A percentile compares a stretch with the other conserved stretches of the same genome.
These are phyloP conservation scores for Anarrhichthys ocellatus DNA, from an alignment of 2,113 vertebrate genomes.

Conservation along the genomic window DNA sequence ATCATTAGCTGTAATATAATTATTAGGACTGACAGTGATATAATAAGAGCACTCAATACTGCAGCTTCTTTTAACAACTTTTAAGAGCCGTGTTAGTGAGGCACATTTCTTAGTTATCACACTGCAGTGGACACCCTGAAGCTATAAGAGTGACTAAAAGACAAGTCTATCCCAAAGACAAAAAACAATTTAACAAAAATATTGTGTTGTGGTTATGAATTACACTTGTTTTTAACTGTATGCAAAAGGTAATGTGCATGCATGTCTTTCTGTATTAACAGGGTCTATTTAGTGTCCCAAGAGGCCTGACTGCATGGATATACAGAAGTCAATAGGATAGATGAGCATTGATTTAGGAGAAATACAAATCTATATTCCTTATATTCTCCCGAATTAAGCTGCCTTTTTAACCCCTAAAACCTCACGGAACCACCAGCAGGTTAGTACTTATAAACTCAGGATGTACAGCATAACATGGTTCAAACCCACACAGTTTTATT, in stretches of 20 bases:
- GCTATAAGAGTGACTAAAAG: neutral
- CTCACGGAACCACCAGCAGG: neutral
- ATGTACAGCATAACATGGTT: neutral
- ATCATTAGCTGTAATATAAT: neutral
- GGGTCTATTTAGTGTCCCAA: neutral
- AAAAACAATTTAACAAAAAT: conserved; percentile 40
- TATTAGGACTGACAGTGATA: neutral
- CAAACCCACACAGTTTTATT: neutral
- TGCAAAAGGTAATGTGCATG: neutral
- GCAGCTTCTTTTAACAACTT: neutral
- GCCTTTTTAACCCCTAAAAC: neutral
- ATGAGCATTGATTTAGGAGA: conserved; percentile 12
- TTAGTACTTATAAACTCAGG: neutral
- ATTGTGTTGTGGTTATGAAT: conserved; percentile 20
- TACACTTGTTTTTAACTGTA: conserved; percentile 18
- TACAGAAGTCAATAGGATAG: conserved; percentile 2
- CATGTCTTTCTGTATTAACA: conserved; percentile 4
- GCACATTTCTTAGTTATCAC: neutral
- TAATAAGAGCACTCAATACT: neutral
- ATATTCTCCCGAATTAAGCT: neutral
- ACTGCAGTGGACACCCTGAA: neutral
- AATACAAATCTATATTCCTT: neutral
- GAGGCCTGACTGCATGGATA: neutral
- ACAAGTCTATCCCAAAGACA: conserved; percentile 28
- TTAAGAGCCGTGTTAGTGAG: neutral